Evolutionary conservation across 2,797 vertebrate species (phyloP), one percentile per base, ranked within the genome.

Genomic region (Babyrousa celebensis): DNA sequence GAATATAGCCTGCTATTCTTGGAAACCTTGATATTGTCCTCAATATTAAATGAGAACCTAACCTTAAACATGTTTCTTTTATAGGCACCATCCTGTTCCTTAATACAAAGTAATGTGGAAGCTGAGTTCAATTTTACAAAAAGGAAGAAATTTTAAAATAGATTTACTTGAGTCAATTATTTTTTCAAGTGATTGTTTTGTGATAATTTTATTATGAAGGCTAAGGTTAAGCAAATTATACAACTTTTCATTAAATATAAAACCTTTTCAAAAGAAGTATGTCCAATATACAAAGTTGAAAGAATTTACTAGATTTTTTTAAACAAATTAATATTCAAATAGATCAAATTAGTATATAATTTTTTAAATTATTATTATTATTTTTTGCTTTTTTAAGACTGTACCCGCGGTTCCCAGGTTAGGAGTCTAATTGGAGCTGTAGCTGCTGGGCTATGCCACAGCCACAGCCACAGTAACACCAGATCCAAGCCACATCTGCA

Each of bases 151-250:
- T 77, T 96, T 98, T 96, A 93, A 97, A 97, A 98, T 97, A 85
- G 97, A 92, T 96, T 97, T 68, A 48, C 17, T 68, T 90, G 89
- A 82, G 67, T 97, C 89, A 98, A 93, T 96, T 95, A 48, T 85
- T 85, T 94, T 70, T 92, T 63, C 17, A 77, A 90, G 36, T 29
- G 36, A 63, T 84, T 93, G 29, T 88, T 95, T 97, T 79, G 32
- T 95, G 96, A 87, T 67, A 85, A 93, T 97, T 95, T 71, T 96
- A 79, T 52, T 82, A 84, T 84, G 21, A 86, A 96, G 21, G 21
- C 56, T 92, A 92, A 85, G 87, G 92, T 71, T 89, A 98, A 98
- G 97, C 75, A 23, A 96, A 96, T 97, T 94, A 96, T 97, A 65
- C 2, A 83, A n/a, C 3, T 98, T 98, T 70, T n/a, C 23, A 95